Conservation (phyloP, 2,888 invertebrate species). For the Mythimna pallens region DNA sequence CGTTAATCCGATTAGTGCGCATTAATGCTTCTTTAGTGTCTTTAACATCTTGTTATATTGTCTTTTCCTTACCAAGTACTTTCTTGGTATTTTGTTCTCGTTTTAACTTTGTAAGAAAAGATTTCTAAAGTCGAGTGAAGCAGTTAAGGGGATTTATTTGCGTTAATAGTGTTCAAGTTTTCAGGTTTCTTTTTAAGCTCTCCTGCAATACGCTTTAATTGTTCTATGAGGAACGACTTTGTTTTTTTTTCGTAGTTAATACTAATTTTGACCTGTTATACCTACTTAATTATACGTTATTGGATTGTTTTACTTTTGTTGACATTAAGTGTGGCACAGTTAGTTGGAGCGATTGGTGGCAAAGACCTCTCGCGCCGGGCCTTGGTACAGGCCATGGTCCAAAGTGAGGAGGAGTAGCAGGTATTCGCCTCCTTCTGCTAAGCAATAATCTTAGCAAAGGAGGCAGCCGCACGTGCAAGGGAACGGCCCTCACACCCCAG, state of each 20-base stretch:
- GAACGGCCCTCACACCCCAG: no score
- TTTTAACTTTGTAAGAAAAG: slow-evolving; percentile 32
- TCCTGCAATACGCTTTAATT: slow-evolving; percentile 31
- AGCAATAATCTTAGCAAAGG: no score
- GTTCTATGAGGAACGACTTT: slow-evolving; percentile 11
- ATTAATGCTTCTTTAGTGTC: slow-evolving; percentile 10
- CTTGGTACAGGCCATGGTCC: no score
- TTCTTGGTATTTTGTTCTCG: slow-evolving; percentile 23
- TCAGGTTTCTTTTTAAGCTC: slow-evolving; percentile 33
- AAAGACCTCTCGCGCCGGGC: no score
- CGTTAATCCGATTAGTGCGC: not conserved
- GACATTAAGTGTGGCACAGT: no score
- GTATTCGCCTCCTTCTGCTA: no score
- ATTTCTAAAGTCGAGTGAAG: slow-evolving; percentile 46
- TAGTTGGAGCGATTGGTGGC: no score
- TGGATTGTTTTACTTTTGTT: slow-evolving; percentile 1
- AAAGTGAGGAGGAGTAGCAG: no score
- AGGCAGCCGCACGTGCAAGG: no score
- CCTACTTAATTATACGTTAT: not conserved
- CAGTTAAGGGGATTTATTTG: slow-evolving; percentile 48
- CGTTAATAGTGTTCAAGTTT: slow-evolving; percentile 49
- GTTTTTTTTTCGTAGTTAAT: slow-evolving; percentile 1
- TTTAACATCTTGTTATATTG: not conserved
- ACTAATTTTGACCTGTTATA: slow-evolving; percentile 2
- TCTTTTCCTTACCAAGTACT: slow-evolving; percentile 24